phyloP scores from a whole-genome alignment of 2,113 vertebrate genomes.

The Eleginops maclovinus region DNA sequence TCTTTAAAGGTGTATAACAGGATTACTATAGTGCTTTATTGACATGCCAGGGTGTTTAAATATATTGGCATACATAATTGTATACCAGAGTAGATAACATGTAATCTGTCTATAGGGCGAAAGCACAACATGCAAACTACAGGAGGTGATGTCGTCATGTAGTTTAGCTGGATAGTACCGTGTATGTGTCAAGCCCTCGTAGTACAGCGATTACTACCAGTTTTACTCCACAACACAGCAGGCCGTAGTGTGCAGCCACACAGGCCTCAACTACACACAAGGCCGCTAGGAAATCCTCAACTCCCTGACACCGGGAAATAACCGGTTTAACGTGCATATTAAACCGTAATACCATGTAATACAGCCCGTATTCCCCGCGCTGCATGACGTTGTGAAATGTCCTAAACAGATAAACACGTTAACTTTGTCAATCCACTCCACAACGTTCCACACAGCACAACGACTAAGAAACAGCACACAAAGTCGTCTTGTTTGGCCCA shows the following conservation, averaged over 20 bases:
- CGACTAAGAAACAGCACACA: neutral
- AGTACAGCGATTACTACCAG: conserved; percentile 82
- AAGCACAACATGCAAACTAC: conserved; percentile 59
- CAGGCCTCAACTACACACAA: conserved; percentile 79
- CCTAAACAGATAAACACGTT: conserved; percentile 8
- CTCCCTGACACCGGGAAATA: conserved; percentile 51
- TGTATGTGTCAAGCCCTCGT: conserved; percentile 78
- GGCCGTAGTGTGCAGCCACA: conserved; percentile 71
- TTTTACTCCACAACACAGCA: conserved; percentile 78
- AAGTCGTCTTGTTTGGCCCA: conserved; percentile 31
- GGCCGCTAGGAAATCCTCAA: conserved; percentile 76
- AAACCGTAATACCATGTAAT: conserved; percentile 46
- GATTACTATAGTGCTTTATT: conserved; percentile 31
- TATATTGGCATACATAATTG: conserved; percentile 11
- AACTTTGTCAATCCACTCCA: conserved; percentile 48
- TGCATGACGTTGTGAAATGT: conserved; percentile 10
- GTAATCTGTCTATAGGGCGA: conserved; percentile 47
- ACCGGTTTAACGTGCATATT: conserved; percentile 39
- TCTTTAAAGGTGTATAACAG: conserved; percentile 29
- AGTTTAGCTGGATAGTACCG: conserved; percentile 70
- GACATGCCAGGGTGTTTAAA: conserved; percentile 14
- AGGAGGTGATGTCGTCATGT: conserved; percentile 64
- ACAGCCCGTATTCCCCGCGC: neutral
- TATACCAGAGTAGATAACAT: conserved; percentile 50
- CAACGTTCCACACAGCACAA: neutral